phyloP scores from a whole-genome alignment of 2,797 vertebrate species.

The Stomatorhinus walkeri region DNA sequence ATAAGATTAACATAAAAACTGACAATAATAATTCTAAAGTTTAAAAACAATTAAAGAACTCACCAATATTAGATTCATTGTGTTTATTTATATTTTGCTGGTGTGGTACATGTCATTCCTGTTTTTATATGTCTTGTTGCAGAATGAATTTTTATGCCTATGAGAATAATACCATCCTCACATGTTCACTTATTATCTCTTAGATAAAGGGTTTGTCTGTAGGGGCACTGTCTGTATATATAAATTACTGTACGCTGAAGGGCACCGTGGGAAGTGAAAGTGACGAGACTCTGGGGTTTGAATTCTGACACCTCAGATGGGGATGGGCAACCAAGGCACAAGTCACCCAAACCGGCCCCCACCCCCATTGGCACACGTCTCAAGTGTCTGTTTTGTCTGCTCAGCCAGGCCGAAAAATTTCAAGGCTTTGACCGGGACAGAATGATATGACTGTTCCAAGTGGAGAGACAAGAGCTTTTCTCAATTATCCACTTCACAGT shows the following conservation, averaged over 20 bases:
- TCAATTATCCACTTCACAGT: constrained; percentile 69
- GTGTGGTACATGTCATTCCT: not conserved
- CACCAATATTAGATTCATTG: not conserved
- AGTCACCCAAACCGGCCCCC: constrained; percentile 49
- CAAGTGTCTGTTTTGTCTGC: constrained; percentile 90
- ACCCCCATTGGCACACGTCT: constrained; percentile 40
- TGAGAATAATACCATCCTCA: not conserved
- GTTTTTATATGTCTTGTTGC: not conserved
- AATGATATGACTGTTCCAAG: constrained; percentile 78
- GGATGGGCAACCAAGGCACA: constrained; percentile 55
- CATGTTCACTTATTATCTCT: not conserved
- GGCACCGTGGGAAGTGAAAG: not conserved
- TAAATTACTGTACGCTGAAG: not conserved
- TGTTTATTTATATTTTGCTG: not conserved
- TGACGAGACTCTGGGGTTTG: constrained; percentile 34
- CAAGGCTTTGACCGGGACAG: constrained; percentile 69
- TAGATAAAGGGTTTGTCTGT: not conserved
- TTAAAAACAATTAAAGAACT: not conserved
- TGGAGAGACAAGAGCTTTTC: constrained; percentile 65
- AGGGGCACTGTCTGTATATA: not conserved
- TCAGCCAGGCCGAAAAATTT: constrained; percentile 63
- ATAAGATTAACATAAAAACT: not conserved
- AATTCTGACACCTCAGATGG: constrained; percentile 48
- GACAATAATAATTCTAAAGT: not conserved
- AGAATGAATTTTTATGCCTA: not conserved